Evolutionary conservation across 2,797 vertebrate species (phyloP).

Genomic region (Pempheris klunzingeri): DNA sequence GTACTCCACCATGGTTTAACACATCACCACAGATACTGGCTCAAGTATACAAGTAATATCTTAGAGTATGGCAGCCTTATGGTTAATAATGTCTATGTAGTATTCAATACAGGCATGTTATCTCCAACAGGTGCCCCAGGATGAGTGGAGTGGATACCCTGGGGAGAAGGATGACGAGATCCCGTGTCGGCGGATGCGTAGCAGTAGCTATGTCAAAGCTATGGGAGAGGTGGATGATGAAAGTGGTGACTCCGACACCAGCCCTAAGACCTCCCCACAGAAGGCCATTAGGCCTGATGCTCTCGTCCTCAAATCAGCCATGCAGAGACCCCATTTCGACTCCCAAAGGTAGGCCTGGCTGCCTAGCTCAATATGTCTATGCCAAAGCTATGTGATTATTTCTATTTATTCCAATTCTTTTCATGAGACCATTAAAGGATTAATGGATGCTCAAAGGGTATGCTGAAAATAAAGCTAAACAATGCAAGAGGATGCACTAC

Average conservation of each 20-base stretch:
- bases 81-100: not conserved
- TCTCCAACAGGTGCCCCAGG: slow-evolving; percentile 93
- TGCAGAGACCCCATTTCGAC: slow-evolving; percentile 93
- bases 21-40: slow-evolving; percentile 11
- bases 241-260: slow-evolving; percentile 95
- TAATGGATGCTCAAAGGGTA: slow-evolving; percentile 1
- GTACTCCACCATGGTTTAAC: not conserved
- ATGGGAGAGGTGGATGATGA: slow-evolving; percentile 96
- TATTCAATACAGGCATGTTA: slow-evolving; percentile 25
- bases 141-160: slow-evolving; percentile 96
- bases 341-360: slow-evolving; percentile 90
- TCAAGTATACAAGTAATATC: slow-evolving; percentile 5
- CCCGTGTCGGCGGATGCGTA: slow-evolving; percentile 97
- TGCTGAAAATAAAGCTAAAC: slow-evolving; percentile 1
- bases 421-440: slow-evolving; percentile 6
- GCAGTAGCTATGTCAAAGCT: slow-evolving; percentile 99
- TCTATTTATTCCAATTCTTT: not conserved
- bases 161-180: slow-evolving; percentile 95
- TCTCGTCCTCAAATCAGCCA: slow-evolving; percentile 92
- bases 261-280: slow-evolving; percentile 94
- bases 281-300: slow-evolving; percentile 91
- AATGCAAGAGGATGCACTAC: not conserved
- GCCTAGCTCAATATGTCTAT: not conserved
- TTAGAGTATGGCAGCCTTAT: not conserved
- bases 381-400: slow-evolving; percentile 10